Base-by-base conservation (phyloP, 2,888 invertebrate genomes). In the Meiosimyza platycephala region DNA sequence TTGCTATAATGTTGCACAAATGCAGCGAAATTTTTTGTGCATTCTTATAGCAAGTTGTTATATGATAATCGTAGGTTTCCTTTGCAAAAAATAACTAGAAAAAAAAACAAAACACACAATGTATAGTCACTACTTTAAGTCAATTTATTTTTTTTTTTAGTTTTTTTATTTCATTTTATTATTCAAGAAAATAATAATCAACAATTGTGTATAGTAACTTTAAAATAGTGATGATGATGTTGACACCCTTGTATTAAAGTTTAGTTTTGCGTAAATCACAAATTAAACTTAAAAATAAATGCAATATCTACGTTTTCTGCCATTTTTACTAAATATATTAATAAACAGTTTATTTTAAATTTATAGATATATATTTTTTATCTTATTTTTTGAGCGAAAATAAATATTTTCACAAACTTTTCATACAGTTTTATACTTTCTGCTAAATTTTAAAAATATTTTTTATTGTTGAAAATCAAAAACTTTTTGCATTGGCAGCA, bases 51-150 rank as follows among this genome's bases (percentile, higher is more conserved):
- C 59, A 80, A 81, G 76, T 80, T 82, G 80, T 79, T 81, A 74
- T 79, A 80, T 79, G 78, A 82, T 82, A 78, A 80, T 75, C 75
- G 80, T 80, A 82, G 22, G 6, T 54, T 54, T 15, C 54, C n/a
- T 16, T 16, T 54, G n/a, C 54, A 18, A 18, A 60, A 60, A 60
- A 60, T 2, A 60, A 64, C 18, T 64, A 64, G 16, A 50, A 74
- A 72, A 72, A n/a, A 28, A 69, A 64, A 76, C 62, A 71, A 71
- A 66, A 55, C 54, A 75, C 64, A 73, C 74, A 85, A 86, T 87
- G 86, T 86, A 86, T 87, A 86, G 86, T 86, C 86, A 86, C 85
- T 87, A 87, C 80, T 86, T 85, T 86, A 86, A 86, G 86, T 80
- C 80, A 81, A 84, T 78, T 80, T 82, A 62, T 62, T 28, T 51